phyloP scores from a whole-genome alignment of 2,113 vertebrate genomes.

The Penelope pileata region DNA sequence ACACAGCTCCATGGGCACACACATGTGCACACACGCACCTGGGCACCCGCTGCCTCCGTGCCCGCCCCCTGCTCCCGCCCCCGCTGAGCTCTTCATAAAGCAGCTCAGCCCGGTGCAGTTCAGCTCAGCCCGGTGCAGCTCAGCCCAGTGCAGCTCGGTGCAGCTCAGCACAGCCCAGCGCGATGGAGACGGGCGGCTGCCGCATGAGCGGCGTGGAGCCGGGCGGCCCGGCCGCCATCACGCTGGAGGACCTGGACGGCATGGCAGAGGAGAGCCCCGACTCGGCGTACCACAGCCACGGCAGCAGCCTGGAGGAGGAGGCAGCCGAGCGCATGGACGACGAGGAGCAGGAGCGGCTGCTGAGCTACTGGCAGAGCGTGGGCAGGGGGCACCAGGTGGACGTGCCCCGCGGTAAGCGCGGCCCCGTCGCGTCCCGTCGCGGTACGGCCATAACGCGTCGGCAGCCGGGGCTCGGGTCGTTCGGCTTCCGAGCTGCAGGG shows the following conservation, averaged over 20 bases:
- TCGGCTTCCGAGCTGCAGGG: not conserved
- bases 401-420: conserved; percentile 79
- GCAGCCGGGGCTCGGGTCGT: too few species aligned
- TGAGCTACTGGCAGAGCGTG: conserved; percentile 88
- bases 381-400: conserved; percentile 88
- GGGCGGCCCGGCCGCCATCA: conserved; percentile 74
- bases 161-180: not conserved
- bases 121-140: not conserved
- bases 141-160: too few species aligned
- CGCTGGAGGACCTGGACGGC: conserved; percentile 86
- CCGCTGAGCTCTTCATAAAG: not conserved
- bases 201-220: conserved; percentile 64
- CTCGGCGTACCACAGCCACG: conserved; percentile 74
- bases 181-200: conserved; percentile 79
- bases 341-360: conserved; percentile 78
- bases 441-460: too few species aligned
- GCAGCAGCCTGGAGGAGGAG: conserved; percentile 75
- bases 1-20: too few species aligned
- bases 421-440: too few species aligned
- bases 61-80: not conserved
- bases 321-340: conserved; percentile 72
- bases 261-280: conserved; percentile 81
- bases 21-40: not conserved
- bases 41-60: not conserved
- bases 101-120: too few species aligned